Evolutionary conservation across 2,113 vertebrate genomes (phyloP).

Genomic region (Lepus timidus): DNA sequence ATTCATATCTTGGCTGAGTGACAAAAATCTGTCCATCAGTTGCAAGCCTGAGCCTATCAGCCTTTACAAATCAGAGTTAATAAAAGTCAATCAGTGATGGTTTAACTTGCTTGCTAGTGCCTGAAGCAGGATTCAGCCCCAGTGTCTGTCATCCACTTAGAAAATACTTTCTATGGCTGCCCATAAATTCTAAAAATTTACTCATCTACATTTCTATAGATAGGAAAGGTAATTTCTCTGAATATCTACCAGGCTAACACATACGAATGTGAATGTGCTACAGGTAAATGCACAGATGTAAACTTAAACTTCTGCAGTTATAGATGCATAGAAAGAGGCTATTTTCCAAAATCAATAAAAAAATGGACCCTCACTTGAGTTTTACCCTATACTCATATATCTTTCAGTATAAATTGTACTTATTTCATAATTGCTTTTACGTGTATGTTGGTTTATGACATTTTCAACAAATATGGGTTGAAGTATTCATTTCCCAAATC

Average conservation of each 20-base stretch:
- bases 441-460: not conserved
- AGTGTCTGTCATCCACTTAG: constrained; percentile 85
- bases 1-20: constrained; percentile 88
- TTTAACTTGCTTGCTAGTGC: constrained; percentile 87
- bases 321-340: not conserved
- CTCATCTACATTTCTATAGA: constrained; percentile 82
- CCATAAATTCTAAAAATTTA: constrained; percentile 85
- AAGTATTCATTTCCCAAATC: not conserved
- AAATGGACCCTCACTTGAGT: constrained; percentile 10
- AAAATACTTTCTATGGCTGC: constrained; percentile 80
- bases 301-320: constrained; percentile 13
- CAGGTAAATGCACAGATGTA: constrained; percentile 50
- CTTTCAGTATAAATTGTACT: not conserved
- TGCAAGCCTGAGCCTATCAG: constrained; percentile 89
- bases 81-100: constrained; percentile 90
- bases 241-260: constrained; percentile 43
- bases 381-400: not conserved
- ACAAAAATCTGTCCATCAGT: constrained; percentile 90
- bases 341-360: not conserved
- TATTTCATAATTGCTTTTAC: not conserved
- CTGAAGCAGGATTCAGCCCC: constrained; percentile 86
- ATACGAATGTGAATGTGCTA: constrained; percentile 63
- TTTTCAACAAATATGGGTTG: not conserved
- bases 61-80: constrained; percentile 91
- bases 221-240: constrained; percentile 86